phyloP scores from a whole-genome alignment of 2,797 vertebrate genomes.

The Schizopygopsis pylzovi region DNA sequence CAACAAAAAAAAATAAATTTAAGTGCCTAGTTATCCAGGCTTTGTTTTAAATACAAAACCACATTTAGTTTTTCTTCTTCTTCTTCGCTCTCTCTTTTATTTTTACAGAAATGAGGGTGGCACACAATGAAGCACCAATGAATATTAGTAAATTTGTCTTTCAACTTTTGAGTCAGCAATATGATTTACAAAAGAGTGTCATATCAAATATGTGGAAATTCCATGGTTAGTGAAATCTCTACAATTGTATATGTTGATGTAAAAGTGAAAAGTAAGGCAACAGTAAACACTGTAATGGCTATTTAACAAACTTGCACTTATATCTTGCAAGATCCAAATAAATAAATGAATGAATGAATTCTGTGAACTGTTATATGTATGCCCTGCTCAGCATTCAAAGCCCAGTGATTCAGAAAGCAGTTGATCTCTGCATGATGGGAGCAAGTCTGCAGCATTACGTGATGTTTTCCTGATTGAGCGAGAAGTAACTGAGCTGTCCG shows the following conservation, averaged over 20 bases:
- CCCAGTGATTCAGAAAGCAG: neutral
- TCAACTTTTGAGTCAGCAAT: constrained; percentile 7
- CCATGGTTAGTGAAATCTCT: neutral
- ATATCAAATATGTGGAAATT: neutral
- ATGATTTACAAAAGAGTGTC: constrained; percentile 9
- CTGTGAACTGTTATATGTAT: neutral
- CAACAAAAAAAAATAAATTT: neutral
- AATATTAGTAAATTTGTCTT: neutral
- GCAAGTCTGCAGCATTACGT: neutral
- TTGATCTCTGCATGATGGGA: neutral
- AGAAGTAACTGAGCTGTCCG: constrained; percentile 24
- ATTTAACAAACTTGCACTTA: neutral
- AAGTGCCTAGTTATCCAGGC: neutral
- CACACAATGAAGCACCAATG: neutral
- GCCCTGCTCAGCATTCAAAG: neutral
- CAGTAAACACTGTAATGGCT: neutral
- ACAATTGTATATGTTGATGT: neutral
- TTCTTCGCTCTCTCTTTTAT: fast-evolving
- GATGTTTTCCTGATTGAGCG: constrained; percentile 1
- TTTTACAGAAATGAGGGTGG: neutral
- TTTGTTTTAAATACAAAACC: neutral
- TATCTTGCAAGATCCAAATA: neutral
- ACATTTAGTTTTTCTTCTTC: no score
- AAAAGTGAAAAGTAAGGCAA: neutral
- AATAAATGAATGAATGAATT: neutral